phyloP scores from a whole-genome alignment of 2,888 invertebrate species.

The Schizotus pectinicornis region DNA sequence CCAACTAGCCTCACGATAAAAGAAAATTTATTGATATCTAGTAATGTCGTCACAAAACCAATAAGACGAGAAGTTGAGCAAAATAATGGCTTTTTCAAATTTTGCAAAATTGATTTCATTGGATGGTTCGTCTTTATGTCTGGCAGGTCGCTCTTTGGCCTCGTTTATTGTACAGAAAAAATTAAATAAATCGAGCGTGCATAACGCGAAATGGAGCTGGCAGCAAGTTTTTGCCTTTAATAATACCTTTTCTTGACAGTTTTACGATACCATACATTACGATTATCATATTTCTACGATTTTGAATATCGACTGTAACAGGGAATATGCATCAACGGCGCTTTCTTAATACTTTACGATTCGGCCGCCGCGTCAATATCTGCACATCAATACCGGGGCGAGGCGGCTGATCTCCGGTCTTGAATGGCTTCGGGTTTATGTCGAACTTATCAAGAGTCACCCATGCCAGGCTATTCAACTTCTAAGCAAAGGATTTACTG shows the following conservation, averaged over 20 bases:
- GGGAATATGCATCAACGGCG: constrained; percentile 35
- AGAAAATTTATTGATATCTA: too few relatives aligned
- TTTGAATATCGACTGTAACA: constrained; percentile 43
- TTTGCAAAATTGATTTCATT: not conserved
- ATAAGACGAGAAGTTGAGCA: too few relatives aligned
- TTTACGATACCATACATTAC: constrained; percentile 46
- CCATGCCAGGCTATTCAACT: constrained; percentile 10
- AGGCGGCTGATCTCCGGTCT: not conserved
- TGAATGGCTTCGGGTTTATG: constrained; percentile 8
- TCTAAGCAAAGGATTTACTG: constrained; percentile 11
- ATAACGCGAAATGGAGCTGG: constrained; percentile 31
- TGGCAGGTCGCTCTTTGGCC: constrained; percentile 4
- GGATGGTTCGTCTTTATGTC: constrained; percentile 11
- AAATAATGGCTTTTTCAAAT: too few relatives aligned
- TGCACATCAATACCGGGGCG: constrained; percentile 11
- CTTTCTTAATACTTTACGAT: not conserved
- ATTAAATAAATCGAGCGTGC: constrained; percentile 40
- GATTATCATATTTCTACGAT: constrained; percentile 47
- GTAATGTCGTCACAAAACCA: too few relatives aligned
- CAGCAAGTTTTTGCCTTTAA: constrained; percentile 36
- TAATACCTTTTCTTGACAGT: constrained; percentile 38
- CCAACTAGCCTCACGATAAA: too few relatives aligned
- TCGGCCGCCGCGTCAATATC: not conserved
- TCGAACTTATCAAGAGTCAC: constrained; percentile 12
- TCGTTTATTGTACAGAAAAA: constrained; percentile 35